Evolutionary conservation across 2,797 vertebrate genomes (phyloP).

Genomic region (Xiphorhynchus erythropygius): DNA sequence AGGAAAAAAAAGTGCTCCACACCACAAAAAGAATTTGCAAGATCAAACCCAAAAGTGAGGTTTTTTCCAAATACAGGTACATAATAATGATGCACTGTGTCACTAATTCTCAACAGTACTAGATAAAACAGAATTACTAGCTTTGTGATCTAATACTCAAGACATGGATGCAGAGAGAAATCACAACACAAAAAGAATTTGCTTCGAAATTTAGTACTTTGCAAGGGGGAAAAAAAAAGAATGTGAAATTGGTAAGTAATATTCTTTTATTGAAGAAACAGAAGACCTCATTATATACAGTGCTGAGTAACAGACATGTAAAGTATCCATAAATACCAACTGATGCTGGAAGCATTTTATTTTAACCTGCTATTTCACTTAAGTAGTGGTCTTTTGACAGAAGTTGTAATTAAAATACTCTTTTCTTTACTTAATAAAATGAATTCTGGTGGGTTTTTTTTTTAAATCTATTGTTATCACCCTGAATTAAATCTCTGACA

Average conservation of each 20-base stretch:
- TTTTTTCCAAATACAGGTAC: not conserved
- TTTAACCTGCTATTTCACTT: not conserved
- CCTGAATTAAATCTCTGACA: constrained; percentile 7
- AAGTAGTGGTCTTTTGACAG: not conserved
- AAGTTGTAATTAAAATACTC: not conserved
- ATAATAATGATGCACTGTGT: not conserved
- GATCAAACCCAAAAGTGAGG: not conserved
- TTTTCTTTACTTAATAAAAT: not conserved
- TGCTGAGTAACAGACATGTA: not conserved
- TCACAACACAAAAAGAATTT: not conserved
- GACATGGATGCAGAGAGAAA: not conserved
- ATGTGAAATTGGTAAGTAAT: not conserved
- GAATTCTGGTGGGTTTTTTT: not conserved
- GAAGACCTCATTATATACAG: not conserved
- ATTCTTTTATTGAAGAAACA: not conserved
- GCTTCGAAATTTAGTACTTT: not conserved
- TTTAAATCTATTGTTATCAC: not conserved
- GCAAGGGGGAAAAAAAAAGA: not conserved
- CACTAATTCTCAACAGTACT: not conserved
- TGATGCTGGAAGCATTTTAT: not conserved
- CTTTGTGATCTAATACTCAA: constrained; percentile 7
- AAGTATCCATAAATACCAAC: not conserved
- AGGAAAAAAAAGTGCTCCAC: not conserved
- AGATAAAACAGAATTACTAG: not conserved
- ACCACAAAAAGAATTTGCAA: not conserved